phyloP scores from a whole-genome alignment of 2,113 vertebrate species.

The Ciconia stormi region DNA sequence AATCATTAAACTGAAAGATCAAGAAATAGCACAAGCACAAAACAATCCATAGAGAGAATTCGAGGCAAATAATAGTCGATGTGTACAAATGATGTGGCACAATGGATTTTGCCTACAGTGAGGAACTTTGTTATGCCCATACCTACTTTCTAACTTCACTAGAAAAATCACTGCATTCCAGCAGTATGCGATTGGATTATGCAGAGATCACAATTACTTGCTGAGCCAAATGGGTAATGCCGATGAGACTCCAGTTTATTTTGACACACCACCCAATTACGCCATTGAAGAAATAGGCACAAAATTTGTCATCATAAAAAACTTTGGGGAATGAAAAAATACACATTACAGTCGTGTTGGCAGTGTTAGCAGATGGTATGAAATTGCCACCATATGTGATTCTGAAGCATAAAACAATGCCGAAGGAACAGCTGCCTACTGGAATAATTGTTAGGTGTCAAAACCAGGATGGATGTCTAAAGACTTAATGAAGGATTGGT shows the following conservation, averaged over 20 bases:
- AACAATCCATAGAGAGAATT: not conserved
- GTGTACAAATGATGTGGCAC: not conserved
- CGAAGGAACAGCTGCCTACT: slow-evolving; percentile 50
- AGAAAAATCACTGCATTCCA: not conserved
- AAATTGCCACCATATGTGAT: slow-evolving; percentile 58
- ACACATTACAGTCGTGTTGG: not conserved
- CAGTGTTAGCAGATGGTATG: slow-evolving; percentile 41
- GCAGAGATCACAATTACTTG: not conserved
- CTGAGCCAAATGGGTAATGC: not conserved
- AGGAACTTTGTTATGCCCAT: not conserved
- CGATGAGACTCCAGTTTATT: not conserved
- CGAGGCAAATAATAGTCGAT: not conserved
- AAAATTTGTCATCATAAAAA: slow-evolving; percentile 30
- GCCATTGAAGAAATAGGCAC: not conserved
- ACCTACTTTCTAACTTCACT: not conserved
- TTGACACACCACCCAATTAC: not conserved
- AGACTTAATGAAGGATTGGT: slow-evolving; percentile 45
- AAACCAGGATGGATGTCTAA: slow-evolving; percentile 42
- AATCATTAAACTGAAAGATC: slow-evolving; percentile 31
- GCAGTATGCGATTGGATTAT: not conserved
- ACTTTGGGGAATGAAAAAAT: slow-evolving; percentile 4
- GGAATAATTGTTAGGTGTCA: slow-evolving; percentile 58
- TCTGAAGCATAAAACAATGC: not conserved
- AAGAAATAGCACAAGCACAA: not conserved
- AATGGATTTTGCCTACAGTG: not conserved